Evolutionary conservation across 2,797 vertebrate genomes (phyloP).

Genomic region (Acanthurus lineatus): DNA sequence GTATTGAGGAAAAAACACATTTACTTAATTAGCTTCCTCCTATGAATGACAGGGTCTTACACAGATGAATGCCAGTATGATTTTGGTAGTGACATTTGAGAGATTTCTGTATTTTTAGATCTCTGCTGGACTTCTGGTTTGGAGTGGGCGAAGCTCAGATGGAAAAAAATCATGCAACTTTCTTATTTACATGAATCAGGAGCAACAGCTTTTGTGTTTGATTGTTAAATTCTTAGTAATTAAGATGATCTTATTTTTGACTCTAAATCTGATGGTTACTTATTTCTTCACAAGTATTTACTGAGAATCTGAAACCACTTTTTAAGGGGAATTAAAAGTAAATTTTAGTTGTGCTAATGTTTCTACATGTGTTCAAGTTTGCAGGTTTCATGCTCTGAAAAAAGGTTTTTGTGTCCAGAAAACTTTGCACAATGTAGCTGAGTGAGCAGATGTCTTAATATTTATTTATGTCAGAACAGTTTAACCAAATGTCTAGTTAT

Average conservation of each 20-base stretch:
- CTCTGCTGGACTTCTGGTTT: neutral
- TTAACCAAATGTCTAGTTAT: neutral
- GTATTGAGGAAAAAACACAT: no score
- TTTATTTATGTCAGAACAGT: neutral
- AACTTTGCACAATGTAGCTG: neutral
- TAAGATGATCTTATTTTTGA: neutral
- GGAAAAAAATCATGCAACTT: neutral
- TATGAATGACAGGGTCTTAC: neutral
- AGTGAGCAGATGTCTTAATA: constrained; percentile 11
- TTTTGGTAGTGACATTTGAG: neutral
- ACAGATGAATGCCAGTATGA: neutral
- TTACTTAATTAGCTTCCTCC: neutral
- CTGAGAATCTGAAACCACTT: neutral
- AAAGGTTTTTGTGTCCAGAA: neutral
- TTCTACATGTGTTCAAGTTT: neutral
- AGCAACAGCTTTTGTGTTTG: neutral
- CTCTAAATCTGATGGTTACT: neutral
- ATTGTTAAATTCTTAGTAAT: neutral
- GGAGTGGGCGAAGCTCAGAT: neutral
- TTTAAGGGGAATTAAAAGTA: neutral
- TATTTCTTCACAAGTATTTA: neutral
- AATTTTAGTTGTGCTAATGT: neutral
- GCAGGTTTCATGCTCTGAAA: neutral
- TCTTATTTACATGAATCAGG: no score
- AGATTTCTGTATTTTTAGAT: neutral